Base-by-base conservation (phyloP, 2,888 invertebrate species). In the Hymenopus coronatus region DNA sequence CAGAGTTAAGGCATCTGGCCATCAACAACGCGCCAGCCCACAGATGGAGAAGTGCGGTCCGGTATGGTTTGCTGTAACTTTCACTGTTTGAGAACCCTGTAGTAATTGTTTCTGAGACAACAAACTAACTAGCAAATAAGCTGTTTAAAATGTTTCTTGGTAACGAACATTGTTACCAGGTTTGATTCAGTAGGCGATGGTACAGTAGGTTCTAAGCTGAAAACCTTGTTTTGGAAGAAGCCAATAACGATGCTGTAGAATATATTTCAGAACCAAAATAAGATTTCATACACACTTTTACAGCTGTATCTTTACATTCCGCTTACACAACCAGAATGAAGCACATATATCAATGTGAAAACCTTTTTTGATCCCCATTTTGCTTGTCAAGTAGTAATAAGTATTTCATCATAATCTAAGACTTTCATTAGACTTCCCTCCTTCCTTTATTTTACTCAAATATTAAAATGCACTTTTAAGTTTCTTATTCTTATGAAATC, bases 11-110 rank as follows among this genome's bases (percentile, higher is more conserved):
- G 30, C 30, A 82, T 82, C 28, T 89, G 89, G 89, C 89, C 89
- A 46, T 85, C 89, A 89, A 88, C 89, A 88, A 88, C 88, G 89
- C 81, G 89, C 89, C 84, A 6, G 25, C 82, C n/a, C 27, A 28
- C 70, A 28, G 81, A 33, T 84, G 28, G 30, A 81, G 87, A 33
- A 28, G 84, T 33, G 20, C 84, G 28, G 84, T 33, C 84, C 84
- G 54, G 54, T 70, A 70, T 70, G 54, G 54, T 70, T 70, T 70
- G 54, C 3, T 70, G 54, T 70, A 70, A 70, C 54, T 70, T 3
- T 25, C 0, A 20, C 20, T 70, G 15, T 70, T 54, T 54, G 54
- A 54, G 15, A 20, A 20, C 54, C 54, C 54, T 20, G 20, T 70
- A 70, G 20, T 14, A 70, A 0, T 70, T 70, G 20, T 70, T 70